Evolutionary conservation across 1,140 invertebrate genomes (phyloP), one percentile per base, ranked within the genome.

Genomic region (Caenorhabditis inopinata): DNA sequence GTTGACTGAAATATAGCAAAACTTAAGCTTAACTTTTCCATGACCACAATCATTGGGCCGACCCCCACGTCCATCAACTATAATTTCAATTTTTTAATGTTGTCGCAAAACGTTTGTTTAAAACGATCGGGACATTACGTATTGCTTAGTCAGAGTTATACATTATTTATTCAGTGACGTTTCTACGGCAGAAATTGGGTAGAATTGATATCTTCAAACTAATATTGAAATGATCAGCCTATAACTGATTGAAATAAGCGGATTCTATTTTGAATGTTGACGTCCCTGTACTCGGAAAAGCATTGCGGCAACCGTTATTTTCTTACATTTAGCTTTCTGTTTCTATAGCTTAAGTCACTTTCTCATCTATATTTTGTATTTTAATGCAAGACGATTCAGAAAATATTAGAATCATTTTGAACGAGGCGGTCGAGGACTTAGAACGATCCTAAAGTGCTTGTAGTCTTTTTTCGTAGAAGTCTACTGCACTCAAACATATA

Each of bases 81-180:
- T 21, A 25, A 2, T 48, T 38, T 38, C n/a, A 2, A 2, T 18
- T 48, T 1, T 7, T 5, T 5, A 5, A 42, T 48, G 46, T 27
- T 29, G 48, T 18, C 12, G 16, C 18, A 53, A 53, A 11, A 38
- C 14, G 35, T 76, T 48, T 48, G 35, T 38, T 49, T 47, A 21
- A 49, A 23, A 49, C 46, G 75, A n/a, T n/a, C n/a, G n/a, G n/a
- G 46, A 53, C 35, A 49, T 51, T 49, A 32, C 18, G 25, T 18
- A 51, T 47, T 23, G 75, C 38, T 42, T 46, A 62, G 49, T 62
- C 53, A 78, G 42, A 78, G 51, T 78, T 38, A 68, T 62, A 62
- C 53, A 68, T 68, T 68, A 68, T 68, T 68, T 68, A 68, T 68
- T 68, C 58, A 68, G 58, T 68, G 58, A 68, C 58, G 58, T 68